Base-by-base conservation (phyloP, 2,888 invertebrate species). In the Autographa gamma region DNA sequence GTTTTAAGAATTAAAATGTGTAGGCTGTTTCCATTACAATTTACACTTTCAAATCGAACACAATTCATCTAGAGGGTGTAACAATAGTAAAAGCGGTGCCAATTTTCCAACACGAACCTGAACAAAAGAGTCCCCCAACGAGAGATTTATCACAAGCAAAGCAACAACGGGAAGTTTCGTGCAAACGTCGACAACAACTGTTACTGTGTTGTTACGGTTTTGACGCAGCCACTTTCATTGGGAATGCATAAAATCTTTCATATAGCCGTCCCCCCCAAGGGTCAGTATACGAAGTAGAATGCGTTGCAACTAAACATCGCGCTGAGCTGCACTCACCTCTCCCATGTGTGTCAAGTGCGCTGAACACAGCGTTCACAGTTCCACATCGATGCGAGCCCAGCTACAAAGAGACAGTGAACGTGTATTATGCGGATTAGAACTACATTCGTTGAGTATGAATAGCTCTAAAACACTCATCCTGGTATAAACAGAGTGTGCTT, bases 111-210 rank as follows among this genome's bases (percentile, higher is more conserved):
- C 85, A 83, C 74, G 75, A 80, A 63, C 71, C 79, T 81, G 83
- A 85, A 87, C 89, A 89, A 90, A 85, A 84, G 80, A 83, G 69
- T 69, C 32, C 52, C 63, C 76, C 72, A 62, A 74, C 84, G 69
- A 82, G 79, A 87, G 82, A 89, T 90, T 89, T 90, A 89, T 90
- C 89, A 86, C 85, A 75, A 80, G 73, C 80, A 76, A 81, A 85
- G 82, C 79, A 84, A 87, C 86, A 85, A 85, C 82, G 79, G 75
- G 73, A 85, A 86, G 85, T 88, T 87, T 73, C 69, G 73, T 74
- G 71, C 73, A 80, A 80, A 77, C 83, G 83, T 81, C 84, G 78
- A 67, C 73, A 81, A 74, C 85, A 88, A 85, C 84, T 82, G 83
- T 82, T 81, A 75, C 77, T 66, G 66, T 54, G 60, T 65, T 69